Conservation (phyloP, 2,113 vertebrate genomes). For the Callorhinus ursinus region DNA sequence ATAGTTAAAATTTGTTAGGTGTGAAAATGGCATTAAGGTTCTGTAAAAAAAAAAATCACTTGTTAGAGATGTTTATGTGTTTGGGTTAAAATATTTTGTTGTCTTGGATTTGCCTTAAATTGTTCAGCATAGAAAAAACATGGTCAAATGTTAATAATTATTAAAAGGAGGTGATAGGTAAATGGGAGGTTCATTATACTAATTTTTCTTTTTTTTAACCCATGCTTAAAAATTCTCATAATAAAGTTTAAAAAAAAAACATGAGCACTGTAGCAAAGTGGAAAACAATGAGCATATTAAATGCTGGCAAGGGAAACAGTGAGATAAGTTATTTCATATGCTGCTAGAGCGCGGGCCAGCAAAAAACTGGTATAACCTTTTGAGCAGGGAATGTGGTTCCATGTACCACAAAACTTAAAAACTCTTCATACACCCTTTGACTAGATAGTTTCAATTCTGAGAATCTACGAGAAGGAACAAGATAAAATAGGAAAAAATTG, state of each 20-base stretch:
- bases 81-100: conserved; percentile 31
- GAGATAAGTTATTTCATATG: background rate
- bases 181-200: background rate
- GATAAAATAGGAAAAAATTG: background rate
- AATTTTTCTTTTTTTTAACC: background rate
- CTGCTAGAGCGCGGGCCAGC: background rate
- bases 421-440: background rate
- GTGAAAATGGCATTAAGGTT: background rate
- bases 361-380: background rate
- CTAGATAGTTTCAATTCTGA: background rate
- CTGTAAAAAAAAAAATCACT: conserved; percentile 6
- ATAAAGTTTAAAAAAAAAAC: background rate
- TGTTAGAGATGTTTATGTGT: conserved; percentile 21
- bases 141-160: background rate
- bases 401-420: background rate
- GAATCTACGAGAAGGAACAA: background rate
- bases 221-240: background rate
- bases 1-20: background rate
- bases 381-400: background rate
- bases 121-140: background rate
- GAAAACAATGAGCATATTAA: background rate
- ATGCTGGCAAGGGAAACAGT: background rate
- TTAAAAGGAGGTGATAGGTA: background rate
- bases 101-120: background rate
- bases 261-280: background rate